Evolutionary conservation across 2,797 vertebrate genomes (phyloP).

Genomic region (Schizopygopsis pylzovi): DNA sequence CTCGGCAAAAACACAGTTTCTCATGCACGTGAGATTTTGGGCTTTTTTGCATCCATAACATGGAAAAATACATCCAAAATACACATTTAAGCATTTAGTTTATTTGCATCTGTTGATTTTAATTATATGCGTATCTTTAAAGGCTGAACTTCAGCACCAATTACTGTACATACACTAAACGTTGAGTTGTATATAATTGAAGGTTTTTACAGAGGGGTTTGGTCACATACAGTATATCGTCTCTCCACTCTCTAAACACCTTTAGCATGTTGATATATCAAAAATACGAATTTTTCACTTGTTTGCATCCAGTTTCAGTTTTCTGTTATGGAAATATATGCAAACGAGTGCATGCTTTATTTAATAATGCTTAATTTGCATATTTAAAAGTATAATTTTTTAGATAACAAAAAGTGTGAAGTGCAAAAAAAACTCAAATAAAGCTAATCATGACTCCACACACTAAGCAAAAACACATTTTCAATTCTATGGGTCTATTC

Average conservation of each 20-base stretch:
- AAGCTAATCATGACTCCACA: not conserved
- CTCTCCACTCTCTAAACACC: not conserved
- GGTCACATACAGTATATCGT: not conserved
- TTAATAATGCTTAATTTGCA: not conserved
- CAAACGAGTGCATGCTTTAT: not conserved
- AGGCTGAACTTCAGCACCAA: not conserved
- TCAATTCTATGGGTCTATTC: not conserved
- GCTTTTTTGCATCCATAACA: not conserved
- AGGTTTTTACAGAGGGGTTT: not conserved
- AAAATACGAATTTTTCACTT: not conserved
- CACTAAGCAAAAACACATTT: not conserved
- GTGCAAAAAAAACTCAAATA: not conserved
- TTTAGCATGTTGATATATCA: not conserved
- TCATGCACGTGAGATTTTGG: not conserved
- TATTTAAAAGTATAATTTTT: not conserved
- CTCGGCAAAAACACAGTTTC: not conserved
- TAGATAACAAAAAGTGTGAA: not conserved
- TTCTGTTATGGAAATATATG: not conserved
- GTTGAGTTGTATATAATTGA: too few species aligned
- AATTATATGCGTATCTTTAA: not conserved
- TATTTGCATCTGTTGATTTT: not conserved
- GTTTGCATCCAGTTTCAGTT: not conserved
- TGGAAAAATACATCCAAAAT: not conserved
- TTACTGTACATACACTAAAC: too few species aligned
- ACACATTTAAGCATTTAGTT: not conserved